Percentiles rank a stretch among this genome's conserved stretches.
Evolutionary conservation across 2,888 invertebrate species (phyloP).

Genomic region (Amphimallon solstitiale): DNA sequence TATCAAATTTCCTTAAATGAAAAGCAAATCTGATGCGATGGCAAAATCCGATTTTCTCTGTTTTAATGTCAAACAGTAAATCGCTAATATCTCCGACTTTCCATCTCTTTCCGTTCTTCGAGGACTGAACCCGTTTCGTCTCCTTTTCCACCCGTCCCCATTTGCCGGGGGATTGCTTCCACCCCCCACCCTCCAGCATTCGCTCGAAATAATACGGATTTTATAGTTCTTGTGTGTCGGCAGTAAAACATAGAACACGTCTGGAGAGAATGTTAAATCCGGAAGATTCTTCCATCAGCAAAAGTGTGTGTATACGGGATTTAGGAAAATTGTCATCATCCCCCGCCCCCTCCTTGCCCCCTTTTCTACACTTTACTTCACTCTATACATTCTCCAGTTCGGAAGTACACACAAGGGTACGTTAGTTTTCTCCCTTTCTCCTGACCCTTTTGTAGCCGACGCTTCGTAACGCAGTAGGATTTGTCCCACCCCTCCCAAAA

Average conservation of each 20-base stretch:
- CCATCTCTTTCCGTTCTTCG: no score
- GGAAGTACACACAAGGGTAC: no score
- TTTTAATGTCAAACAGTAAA: no score
- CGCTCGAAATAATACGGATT: background rate
- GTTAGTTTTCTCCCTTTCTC: no score
- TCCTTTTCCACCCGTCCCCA: background rate
- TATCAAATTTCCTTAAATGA: no score
- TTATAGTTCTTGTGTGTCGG: background rate
- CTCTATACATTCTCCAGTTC: background rate
- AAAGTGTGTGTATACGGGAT: background rate
- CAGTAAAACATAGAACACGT: background rate
- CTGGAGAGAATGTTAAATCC: constrained; percentile 1
- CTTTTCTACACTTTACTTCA: no score
- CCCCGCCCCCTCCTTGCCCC: background rate
- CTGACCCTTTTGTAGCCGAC: no score
- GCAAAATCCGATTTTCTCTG: no score
- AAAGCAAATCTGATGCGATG: no score
- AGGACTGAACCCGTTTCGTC: background rate
- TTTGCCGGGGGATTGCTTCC: no score
- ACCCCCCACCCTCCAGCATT: no score
- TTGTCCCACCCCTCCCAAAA: constrained; percentile 3
- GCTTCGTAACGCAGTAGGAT: background rate
- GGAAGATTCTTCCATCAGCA: constrained; percentile 10
- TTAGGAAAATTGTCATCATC: constrained; percentile 5
- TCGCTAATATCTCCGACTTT: no score